Evolutionary conservation across 2,797 vertebrate species (phyloP), one percentile per base, ranked within the genome.

Genomic region (Buphagus erythrorhynchus): DNA sequence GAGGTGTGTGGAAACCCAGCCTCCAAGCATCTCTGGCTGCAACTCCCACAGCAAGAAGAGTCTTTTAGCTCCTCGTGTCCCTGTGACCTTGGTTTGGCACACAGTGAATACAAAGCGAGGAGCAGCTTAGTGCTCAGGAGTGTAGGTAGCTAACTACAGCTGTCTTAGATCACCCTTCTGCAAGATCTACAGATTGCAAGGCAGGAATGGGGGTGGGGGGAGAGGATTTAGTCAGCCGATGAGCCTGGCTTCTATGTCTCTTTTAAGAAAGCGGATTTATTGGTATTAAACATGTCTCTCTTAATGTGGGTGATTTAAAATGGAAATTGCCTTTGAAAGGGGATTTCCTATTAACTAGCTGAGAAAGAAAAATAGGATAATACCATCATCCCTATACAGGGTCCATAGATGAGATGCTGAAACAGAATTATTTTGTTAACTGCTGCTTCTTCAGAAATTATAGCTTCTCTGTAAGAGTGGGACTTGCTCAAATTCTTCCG

Each of bases 311-410:
- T 96, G 91, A 97, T 95, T 96, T 96, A 95, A 96, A 97, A 97
- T 96, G 95, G 94, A 97, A 97, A 96, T 96, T 97, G 73, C 87
- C 96, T 96, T 96, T 95, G 91, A 96, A 97, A 96, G 51, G 89
- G 91, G 95, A 96, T 97, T 97, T 97, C 74, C 92, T 92, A 90
- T 94, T 96, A 97, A 95, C 89, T 90, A 96, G 87, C 93, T 95
- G 69, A 88, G 87, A 96, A 96, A 79, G 81, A 90, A 96, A 96
- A 97, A 96, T 91, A 91, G 91, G 96, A 97, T 97, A 95, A 96
- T 94, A 71, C 78, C 73, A 86, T 93, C 86, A 92, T 96, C 81
- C 54, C 55, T 81, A 78, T 93, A 77, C 38, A 51, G 54, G 42
- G 59, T 73, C 86, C 55, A 59, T 43, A 87, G 92, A 95, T 21